These are phyloP conservation scores for Hololepta plana DNA, from an alignment of 2,888 invertebrate species.

Conservation along the genomic window DNA sequence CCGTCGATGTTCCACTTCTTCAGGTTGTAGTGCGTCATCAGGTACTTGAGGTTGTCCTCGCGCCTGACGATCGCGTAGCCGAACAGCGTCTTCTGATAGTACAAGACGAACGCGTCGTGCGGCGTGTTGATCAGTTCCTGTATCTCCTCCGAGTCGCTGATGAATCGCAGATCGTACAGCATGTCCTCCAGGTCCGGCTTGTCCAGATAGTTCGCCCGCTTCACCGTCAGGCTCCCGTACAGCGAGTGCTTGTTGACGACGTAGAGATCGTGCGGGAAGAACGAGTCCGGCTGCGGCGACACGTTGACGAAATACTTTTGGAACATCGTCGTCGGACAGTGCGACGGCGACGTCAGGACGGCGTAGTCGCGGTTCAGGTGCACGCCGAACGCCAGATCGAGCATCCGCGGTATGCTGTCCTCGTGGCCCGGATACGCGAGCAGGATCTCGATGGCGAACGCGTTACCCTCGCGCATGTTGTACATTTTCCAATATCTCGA, in stretches of 20 bases:
- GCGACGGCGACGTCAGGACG: conserved; percentile 35
- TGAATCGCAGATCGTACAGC: no score
- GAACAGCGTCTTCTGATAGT: conserved; percentile 10
- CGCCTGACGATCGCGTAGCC: conserved; percentile 19
- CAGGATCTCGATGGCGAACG: conserved; percentile 42
- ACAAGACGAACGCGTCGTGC: background rate
- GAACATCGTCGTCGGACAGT: background rate
- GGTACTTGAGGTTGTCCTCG: conserved; percentile 20
- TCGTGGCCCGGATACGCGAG: conserved; percentile 36
- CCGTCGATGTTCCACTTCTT: conserved; percentile 20
- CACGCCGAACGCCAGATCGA: conserved; percentile 46
- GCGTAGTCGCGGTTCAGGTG: conserved; percentile 48
- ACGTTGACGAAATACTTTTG: conserved; percentile 20
- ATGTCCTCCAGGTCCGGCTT: conserved; percentile 3
- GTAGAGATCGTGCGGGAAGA: conserved; percentile 28
- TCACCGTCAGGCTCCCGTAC: conserved; percentile 8
- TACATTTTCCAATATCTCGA: no score
- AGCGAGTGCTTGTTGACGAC: conserved; percentile 25
- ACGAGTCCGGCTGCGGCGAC: conserved; percentile 18
- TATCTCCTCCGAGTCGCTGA: background rate
- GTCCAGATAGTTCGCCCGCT: conserved; percentile 3
- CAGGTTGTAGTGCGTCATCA: conserved; percentile 24
- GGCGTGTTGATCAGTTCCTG: background rate
- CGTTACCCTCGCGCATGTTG: conserved; percentile 38
- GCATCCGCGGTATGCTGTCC: conserved; percentile 34